Conservation (phyloP, 2,797 vertebrate species). For the Steatocranus sp. region DNA sequence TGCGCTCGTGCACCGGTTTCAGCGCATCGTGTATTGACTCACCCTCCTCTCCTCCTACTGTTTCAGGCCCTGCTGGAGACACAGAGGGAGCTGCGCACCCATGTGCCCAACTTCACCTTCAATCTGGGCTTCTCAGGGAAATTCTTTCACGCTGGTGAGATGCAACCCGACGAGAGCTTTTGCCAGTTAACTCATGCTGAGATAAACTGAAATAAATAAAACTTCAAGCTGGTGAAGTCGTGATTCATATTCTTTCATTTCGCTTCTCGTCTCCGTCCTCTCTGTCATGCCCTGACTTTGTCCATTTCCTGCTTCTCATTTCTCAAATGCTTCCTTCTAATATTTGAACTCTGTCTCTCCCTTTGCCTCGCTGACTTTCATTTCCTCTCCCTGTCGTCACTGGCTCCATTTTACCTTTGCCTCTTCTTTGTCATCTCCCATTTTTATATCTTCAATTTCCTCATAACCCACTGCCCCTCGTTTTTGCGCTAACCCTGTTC, state of each 20-base stretch:
- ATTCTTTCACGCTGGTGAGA: constrained; percentile 97
- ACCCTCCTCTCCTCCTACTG: constrained; percentile 21
- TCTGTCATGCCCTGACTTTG: background rate
- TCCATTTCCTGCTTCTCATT: background rate
- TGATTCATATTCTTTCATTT: background rate
- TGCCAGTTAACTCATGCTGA: background rate
- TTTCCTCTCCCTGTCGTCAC: constrained; percentile 35
- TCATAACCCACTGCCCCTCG: background rate
- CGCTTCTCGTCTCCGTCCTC: background rate
- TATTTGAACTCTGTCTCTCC: constrained; percentile 3
- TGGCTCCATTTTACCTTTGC: constrained; percentile 33
- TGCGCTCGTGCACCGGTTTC: constrained; percentile 6
- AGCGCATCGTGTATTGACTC: constrained; percentile 15
- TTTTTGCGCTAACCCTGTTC: background rate
- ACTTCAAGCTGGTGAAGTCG: background rate
- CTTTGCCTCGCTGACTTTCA: constrained; percentile 9
- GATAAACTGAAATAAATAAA: background rate
- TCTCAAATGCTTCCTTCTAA: background rate
- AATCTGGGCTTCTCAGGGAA: constrained; percentile 99
- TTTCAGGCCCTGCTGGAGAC: constrained; percentile 90
- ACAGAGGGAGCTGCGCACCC: constrained; percentile 88
- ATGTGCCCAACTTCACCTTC: constrained; percentile 98
- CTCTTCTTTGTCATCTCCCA: background rate
- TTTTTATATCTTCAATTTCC: background rate
- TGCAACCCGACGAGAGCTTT: background rate